Base-by-base conservation (phyloP, 2,113 vertebrate genomes). In the Macaca nemestrina region DNA sequence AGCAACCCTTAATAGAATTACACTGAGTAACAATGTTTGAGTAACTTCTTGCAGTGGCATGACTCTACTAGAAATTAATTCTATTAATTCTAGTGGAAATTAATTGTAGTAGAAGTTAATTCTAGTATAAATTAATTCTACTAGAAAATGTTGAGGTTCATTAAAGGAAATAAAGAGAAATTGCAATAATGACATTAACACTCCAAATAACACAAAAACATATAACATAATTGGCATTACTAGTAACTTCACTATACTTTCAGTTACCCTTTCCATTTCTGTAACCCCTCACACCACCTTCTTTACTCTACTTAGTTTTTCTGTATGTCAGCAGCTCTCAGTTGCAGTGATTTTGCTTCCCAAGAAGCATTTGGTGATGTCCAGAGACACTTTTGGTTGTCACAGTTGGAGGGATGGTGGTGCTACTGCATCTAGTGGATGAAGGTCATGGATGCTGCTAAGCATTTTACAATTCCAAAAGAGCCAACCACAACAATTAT, bases 81-180 rank as follows among this genome's bases (percentile, higher is more conserved):
- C 27, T 30, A 64, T 30, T 30, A 64, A 64, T 64, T 64, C 61
- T 61, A 61, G 25, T 61, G 25, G 59, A 61, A 61, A 27, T 11
- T 61, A 27, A 61, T 27, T 64, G 5, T 64, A 32, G 61, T 64
- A 32, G 61, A 55, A 55, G 1, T 55, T 55, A 55, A 61, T 27
- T 64, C 25, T 64, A 32, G 61, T 64, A 64, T 27, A 55, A 55
- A 6, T 55, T 55, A 55, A 55, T 55, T 50, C n/a, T 68, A 38
- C 2, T 23, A 72, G 70, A 81, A 94, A 68, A 91, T 18, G 22
- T n/a, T 90, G 38, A 59, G 9, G 11, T 30, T 94, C 13, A 52
- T 18, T 92, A 48, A 76, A 59, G 59, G 75, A 88, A 76, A 94
- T 27, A 70, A 57, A 16, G 67, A 20, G 22, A 89, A 50, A n/a